Percentiles rank a stretch among this genome's conserved stretches.
phyloP scores from a whole-genome alignment of 2,888 invertebrate species.

The Acanthoscelides obtectus region DNA sequence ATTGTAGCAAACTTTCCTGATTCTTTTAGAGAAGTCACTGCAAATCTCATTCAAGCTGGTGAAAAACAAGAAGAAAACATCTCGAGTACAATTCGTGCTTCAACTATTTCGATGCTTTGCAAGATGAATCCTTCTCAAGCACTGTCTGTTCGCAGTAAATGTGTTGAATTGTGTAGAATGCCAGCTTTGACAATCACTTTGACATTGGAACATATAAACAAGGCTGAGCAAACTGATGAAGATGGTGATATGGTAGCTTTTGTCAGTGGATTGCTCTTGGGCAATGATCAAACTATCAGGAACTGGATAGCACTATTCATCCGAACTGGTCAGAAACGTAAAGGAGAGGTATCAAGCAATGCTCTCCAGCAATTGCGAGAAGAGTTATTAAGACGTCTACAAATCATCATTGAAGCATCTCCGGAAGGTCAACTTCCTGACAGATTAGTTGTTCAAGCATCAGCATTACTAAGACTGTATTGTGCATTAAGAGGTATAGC shows the following conservation, averaged over 20 bases:
- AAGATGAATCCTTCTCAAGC: slow-evolving; percentile 87
- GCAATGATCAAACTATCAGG: slow-evolving; percentile 82
- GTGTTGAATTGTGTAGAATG: slow-evolving; percentile 84
- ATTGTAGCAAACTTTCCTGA: slow-evolving; percentile 94
- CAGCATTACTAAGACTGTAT: slow-evolving; percentile 83
- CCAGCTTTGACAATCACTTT: slow-evolving; percentile 83
- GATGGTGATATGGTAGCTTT: slow-evolving; percentile 47
- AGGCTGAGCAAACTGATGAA: slow-evolving; percentile 27
- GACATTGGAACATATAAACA: slow-evolving; percentile 61
- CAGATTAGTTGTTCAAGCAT: slow-evolving; percentile 74
- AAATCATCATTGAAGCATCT: slow-evolving; percentile 59
- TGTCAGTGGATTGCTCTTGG: slow-evolving; percentile 79
- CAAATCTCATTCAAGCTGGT: slow-evolving; percentile 78
- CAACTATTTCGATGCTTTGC: slow-evolving; percentile 75
- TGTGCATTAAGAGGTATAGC: slow-evolving; percentile 91
- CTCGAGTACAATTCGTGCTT: slow-evolving; percentile 68
- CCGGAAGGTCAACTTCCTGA: slow-evolving; percentile 58
- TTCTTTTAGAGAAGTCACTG: slow-evolving; percentile 85
- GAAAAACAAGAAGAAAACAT: slow-evolving; percentile 86
- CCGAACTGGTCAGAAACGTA: slow-evolving; percentile 79
- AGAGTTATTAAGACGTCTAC: slow-evolving; percentile 69
- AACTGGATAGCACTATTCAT: slow-evolving; percentile 93
- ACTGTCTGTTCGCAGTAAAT: slow-evolving; percentile 77
- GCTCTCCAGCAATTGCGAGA: slow-evolving; percentile 69
- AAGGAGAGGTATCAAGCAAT: slow-evolving; percentile 66